Base-by-base conservation (phyloP, 2,797 vertebrate genomes). In the Phaenicophaeus curvirostris region DNA sequence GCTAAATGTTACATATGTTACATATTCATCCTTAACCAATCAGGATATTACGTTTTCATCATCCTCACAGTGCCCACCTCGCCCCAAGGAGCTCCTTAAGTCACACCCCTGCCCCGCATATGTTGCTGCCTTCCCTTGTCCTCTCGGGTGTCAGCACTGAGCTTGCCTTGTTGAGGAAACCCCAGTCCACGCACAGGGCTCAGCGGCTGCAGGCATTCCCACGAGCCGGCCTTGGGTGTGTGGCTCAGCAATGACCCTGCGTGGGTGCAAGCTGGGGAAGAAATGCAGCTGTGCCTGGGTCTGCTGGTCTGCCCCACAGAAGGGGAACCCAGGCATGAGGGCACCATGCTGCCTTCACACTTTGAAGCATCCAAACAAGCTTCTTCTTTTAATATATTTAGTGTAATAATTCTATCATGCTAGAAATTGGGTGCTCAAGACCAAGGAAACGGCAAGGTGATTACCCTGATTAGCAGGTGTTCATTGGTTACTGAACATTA, bases 61-160 rank as follows among this genome's bases (percentile, higher is more conserved):
- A 75, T 16, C 20, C 19, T 85, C 35, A 23, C 21, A 35, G 18
- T 48, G 59, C 55, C 28, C 53, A 69, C 20, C 66, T 84, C 51
- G 4, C 5, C 37, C 30, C 5, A 4, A 55, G 46, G n/a, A 39
- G 24, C 48, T 59, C 46, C 59, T 39, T 8, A 2, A 8, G 6
- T 53, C 14, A 7, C 74, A 58, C 3, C 51, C 30, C 39, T 68
- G 35, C 8, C 59, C 54, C 2, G 1, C 59, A 35, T 16, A n/a
- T 0, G 1, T 33, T 77, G 11, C 66, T 39, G 69, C 66, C 30
- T 28, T 68, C 9, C 8, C 41, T 54, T 0, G 0, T 68, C 58
- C 61, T 59, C 50, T 25, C 0, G 2, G 19, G 15, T 66, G 33
- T 50, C 54, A 72, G 17, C 1, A 9, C 39, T 1, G 11, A 65